Evolutionary conservation across 2,113 vertebrate genomes (phyloP), one percentile per base, ranked within the genome.

Genomic region (Syngnathus scovelli): DNA sequence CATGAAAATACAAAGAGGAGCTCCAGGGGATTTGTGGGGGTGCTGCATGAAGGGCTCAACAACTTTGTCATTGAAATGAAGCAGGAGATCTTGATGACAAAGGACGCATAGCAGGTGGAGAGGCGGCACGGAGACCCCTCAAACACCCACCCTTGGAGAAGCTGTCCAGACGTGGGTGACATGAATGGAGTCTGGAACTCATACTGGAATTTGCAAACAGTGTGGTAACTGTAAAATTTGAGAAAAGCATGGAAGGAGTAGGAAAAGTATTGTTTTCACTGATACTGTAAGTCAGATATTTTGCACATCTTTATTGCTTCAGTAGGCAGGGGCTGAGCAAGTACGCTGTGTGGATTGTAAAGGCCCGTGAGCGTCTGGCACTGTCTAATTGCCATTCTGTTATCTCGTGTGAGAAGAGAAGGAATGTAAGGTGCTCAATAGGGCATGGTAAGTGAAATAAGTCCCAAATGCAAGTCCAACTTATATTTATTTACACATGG

Each of bases 331-430:
- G 79, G 84, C 87, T 82, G 80, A 89, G 88, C 89, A 92, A 91
- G 90, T 41, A 66, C 90, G 89, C 87, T 81, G 83, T 86, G 88
- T 82, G 89, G 88, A 92, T 95, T 95, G 95, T 99, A 93, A 94
- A 95, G 95, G 95, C 95, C 96, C 90, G 90, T 88, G 93, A 95
- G 93, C 94, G 96, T 96, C 95, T 95, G 96, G 92, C 87, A 87
- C 92, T 89, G 70, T 80, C 78, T 93, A 91, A 95, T 94, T 94
- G 93, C 77, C 92, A 90, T 92, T 93, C 92, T 93, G 94, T 94
- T 90, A 92, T 90, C 92, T 92, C 92, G 83, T 84, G 87, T 68
- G 83, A 89, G 56, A 66, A 86, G 69, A 27, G 41, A 21, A 23
- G 60, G n/a, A 58, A 2, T 7, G 48, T 61, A n/a, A 37, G 44